Percentiles rank a stretch among this genome's conserved stretches.
Evolutionary conservation across 2,888 invertebrate genomes (phyloP).

Genomic region (Bedellia somnulentella): DNA sequence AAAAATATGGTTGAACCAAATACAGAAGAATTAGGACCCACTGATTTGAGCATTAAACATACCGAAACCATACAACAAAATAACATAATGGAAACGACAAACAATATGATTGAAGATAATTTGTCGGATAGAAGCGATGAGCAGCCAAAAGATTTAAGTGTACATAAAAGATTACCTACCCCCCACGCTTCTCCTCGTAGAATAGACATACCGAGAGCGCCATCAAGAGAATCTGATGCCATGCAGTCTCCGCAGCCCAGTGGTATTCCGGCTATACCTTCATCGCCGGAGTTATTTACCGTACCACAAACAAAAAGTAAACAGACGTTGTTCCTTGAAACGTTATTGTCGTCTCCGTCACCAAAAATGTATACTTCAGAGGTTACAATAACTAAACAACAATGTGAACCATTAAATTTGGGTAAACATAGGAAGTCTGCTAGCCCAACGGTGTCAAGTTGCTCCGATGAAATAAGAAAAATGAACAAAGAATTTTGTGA

Average conservation of each 20-base stretch:
- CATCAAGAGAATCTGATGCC: constrained; percentile 70
- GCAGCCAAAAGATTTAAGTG: constrained; percentile 62
- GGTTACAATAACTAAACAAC: constrained; percentile 55
- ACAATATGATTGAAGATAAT: constrained; percentile 26
- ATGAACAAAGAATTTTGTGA: constrained; percentile 53
- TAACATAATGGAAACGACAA: constrained; percentile 14
- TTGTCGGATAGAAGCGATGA: constrained; percentile 53
- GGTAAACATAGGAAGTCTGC: constrained; percentile 69
- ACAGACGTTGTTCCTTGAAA: constrained; percentile 64
- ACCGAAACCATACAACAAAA: constrained; percentile 17
- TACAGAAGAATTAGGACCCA: constrained; percentile 50
- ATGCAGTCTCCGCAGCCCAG: constrained; percentile 75
- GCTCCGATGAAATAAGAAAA: constrained; percentile 71
- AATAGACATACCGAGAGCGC: constrained; percentile 58
- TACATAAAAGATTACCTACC: constrained; percentile 51
- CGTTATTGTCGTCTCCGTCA: constrained; percentile 62
- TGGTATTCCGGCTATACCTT: constrained; percentile 69
- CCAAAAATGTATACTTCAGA: constrained; percentile 63
- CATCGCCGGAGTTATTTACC: constrained; percentile 68
- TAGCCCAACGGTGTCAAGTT: constrained; percentile 74
- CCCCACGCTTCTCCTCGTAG: constrained; percentile 42
- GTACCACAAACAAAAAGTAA: constrained; percentile 45
- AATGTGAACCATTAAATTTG: constrained; percentile 70
- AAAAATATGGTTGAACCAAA: constrained; percentile 14
- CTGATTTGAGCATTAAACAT: constrained; percentile 57